phyloP scores from a whole-genome alignment of 1,140 invertebrate species.

The Dendroctonus ponderosae region DNA sequence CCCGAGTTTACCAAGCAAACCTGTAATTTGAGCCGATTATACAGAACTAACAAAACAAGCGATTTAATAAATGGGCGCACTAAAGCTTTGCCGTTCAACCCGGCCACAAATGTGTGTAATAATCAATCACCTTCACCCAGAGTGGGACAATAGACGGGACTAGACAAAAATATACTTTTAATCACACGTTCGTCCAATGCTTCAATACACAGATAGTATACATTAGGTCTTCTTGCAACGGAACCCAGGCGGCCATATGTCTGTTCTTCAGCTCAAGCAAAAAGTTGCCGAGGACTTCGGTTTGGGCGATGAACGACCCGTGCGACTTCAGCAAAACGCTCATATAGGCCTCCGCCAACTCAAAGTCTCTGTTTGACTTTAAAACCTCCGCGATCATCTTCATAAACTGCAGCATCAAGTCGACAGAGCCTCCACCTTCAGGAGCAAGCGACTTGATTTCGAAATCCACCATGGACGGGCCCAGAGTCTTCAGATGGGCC shows the following conservation, averaged over 20 bases:
- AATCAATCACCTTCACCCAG: too few species aligned
- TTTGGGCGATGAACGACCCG: constrained; percentile 61
- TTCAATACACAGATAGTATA: constrained; percentile 77
- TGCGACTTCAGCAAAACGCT: constrained; percentile 88
- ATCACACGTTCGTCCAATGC: constrained; percentile 67
- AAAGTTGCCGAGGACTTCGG: constrained; percentile 57
- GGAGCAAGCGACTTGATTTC: constrained; percentile 82
- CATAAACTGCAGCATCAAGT: constrained; percentile 77
- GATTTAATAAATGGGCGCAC: too few species aligned
- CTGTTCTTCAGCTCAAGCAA: constrained; percentile 60
- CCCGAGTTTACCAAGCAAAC: too few species aligned
- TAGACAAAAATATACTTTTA: not conserved
- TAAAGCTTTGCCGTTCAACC: too few species aligned
- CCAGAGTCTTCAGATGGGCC: constrained; percentile 74
- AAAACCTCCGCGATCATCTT: constrained; percentile 73
- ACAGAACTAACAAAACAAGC: too few species aligned
- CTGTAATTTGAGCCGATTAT: too few species aligned
- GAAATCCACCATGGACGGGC: constrained; percentile 84
- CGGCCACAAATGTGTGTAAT: too few species aligned
- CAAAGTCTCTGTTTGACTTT: constrained; percentile 79
- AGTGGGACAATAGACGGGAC: too few species aligned
- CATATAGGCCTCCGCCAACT: constrained; percentile 91
- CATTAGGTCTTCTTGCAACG: constrained; percentile 69
- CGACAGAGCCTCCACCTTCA: constrained; percentile 65
- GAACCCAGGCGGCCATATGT: constrained; percentile 65